Conservation (phyloP, 2,888 invertebrate species). For the Ormyrus labotus region DNA sequence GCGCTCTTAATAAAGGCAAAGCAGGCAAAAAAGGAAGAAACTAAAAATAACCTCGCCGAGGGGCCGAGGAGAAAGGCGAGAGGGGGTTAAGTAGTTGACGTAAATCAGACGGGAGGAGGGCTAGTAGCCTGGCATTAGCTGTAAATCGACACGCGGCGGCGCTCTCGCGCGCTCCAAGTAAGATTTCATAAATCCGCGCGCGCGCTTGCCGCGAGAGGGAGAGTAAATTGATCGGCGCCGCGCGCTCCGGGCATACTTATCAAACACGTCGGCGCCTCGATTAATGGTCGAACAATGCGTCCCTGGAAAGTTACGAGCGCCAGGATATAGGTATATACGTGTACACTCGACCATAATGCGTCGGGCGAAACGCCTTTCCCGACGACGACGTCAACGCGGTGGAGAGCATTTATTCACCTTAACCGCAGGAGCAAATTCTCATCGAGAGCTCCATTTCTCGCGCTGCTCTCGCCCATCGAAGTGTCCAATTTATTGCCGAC, state of each 20-base stretch:
- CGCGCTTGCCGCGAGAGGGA: too few relatives aligned
- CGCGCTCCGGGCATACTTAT: constrained; percentile 23
- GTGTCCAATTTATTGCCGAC: constrained; percentile 15
- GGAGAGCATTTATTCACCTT: constrained; percentile 4
- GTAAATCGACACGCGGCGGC: constrained; percentile 31
- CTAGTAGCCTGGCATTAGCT: constrained; percentile 1
- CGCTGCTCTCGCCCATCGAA: too few relatives aligned
- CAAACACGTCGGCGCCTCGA: not conserved
- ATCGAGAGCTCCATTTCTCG: constrained; percentile 23
- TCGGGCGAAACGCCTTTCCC: not conserved
- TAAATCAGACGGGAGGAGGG: constrained; percentile 15
- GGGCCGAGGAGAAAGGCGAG: not conserved
- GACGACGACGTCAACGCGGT: not conserved
- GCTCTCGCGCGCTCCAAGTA: not conserved
- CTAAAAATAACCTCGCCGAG: too few relatives aligned
- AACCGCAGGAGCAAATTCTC: not conserved
- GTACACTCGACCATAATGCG: not conserved
- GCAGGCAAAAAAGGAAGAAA: too few relatives aligned
- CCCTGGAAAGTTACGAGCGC: constrained; percentile 7
- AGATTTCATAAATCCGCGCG: constrained; percentile 46
- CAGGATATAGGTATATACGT: not conserved
- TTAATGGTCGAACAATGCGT: constrained; percentile 28
- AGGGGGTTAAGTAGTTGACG: constrained; percentile 14
- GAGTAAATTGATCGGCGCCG: constrained; percentile 26
- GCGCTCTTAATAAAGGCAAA: too few relatives aligned